Evolutionary conservation across 37 sponge, comb jelly and placozoan species (phyloP), one percentile per base, ranked within the genome.

Genomic region (Diacarnus erythraeanus): DNA sequence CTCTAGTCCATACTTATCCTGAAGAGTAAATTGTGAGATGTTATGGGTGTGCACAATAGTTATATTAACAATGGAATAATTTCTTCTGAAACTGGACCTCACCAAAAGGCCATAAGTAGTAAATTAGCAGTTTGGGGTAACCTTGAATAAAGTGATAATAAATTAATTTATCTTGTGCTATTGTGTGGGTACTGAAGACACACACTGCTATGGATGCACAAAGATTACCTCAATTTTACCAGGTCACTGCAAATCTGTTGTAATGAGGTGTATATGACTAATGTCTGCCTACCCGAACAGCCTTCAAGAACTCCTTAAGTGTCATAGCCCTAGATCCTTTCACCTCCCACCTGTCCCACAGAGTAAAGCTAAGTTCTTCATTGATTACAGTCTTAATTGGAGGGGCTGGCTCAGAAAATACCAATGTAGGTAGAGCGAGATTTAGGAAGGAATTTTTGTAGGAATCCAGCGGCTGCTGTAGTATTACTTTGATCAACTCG

Each of bases 301-400:
- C 64, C 22, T 81, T 66, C 33, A 95, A 23, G 74, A 97, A 89
- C 29, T 97, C 89, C 39, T 84, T 71, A 2, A 97, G 81, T 38
- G 83, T 92, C 70, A 90, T 83, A 2, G 41, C 30, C 15, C n/a
- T 64, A 74, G 77, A 57, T 18, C 98, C 99, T 38, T 70, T 80
- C 25, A 98, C 76, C 67, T 98, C 99, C 91, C 92, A 98, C 57
- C 81, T 77, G 78, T 95, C 96, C 99, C 99, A 98, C 71, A 98
- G 77, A 1, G 94, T 95, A 61, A 81, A 86, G 18, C 69, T 75
- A 38, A 90, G 67, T n/a, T 74, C 75, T 0, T 33, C 65, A 38
- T 72, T 84, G 31, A 97, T 25, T 6, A 76, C 81, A 20, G 91
- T 95, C 74, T 80, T 91, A 0, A 59, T 35, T 2, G 92, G 84